Base-by-base conservation (phyloP, 1,140 invertebrate genomes). In the Atta colombica region DNA sequence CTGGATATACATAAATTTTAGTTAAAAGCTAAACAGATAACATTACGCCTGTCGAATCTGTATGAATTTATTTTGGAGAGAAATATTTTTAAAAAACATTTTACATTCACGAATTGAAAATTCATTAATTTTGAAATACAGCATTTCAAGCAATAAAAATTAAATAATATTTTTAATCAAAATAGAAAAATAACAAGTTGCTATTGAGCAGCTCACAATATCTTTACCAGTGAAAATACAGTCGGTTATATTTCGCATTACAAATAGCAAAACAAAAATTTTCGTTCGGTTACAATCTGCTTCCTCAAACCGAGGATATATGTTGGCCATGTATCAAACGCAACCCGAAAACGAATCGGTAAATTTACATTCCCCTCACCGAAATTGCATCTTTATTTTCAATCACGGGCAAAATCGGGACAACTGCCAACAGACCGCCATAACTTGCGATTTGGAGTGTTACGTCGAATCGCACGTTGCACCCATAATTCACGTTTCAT, bases 351-450 rank as follows among this genome's bases (percentile, higher is more conserved):
- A 80, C n/a, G 25, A 80, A 80, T 80, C 77, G 31, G 14, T 80
- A 80, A 80, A 69, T 80, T 69, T 60, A 80, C 77, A 71, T 69
- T 71, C 71, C 16, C 77, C 66, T 69, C 77, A 10, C 49, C 31
- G 45, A 80, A 53, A 71, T 81, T 69, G 65, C 65, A 39, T 55
- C 66, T 81, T 69, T 71, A 81, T 81, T 80, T 80, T 81, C 77
- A 69, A 69, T 80, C 49, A 55, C 49, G 63, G 45, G 25, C 28
- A 80, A 55, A 81, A 49, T 51, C 77, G 77, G 77, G 39, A 78
- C 25, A 71, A 55, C 28, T 69, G 77, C 65, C 49, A 69, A 55
- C 65, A 16, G 16, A 71, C 53, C 49, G 14, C 65, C 31, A 39
- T 69, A 69, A 81, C 77, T 55, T 81, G 21, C 77, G 8, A 69